Conservation (phyloP, 2,113 vertebrate genomes). For the Ochotona princeps region DNA sequence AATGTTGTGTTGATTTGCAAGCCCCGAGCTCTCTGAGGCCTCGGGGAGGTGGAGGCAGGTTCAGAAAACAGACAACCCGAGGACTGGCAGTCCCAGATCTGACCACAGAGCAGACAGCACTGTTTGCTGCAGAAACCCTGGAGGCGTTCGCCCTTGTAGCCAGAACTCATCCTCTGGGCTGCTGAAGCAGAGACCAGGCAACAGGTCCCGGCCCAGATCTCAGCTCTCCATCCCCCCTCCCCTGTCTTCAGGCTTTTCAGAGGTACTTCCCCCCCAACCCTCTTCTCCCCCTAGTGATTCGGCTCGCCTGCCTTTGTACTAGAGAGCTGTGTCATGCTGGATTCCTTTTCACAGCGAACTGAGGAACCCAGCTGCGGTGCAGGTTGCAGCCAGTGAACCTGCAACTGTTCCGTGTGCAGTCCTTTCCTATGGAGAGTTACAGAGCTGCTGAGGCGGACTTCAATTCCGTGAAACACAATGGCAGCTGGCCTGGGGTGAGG, state of each 20-base stretch:
- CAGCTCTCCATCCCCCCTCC: background rate
- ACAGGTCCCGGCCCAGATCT: background rate
- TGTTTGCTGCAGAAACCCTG: constrained; percentile 34
- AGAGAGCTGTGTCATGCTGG: constrained; percentile 33
- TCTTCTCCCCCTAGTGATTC: background rate
- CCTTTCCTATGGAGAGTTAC: accelerated
- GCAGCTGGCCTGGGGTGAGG: too few species aligned
- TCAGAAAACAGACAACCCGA: constrained; percentile 72
- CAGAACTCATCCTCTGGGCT: background rate
- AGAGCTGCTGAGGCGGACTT: background rate
- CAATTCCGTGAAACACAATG: background rate
- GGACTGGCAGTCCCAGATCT: constrained; percentile 26
- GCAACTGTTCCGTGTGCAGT: background rate
- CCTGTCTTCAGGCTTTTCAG: background rate
- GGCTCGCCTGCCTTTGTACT: constrained; percentile 24
- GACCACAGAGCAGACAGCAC: constrained; percentile 11
- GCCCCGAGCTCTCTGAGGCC: constrained; percentile 65
- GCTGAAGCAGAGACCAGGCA: background rate
- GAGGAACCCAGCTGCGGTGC: background rate
- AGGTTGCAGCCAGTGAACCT: background rate
- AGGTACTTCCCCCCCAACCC: background rate
- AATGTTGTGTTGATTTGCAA: constrained; percentile 78
- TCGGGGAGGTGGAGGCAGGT: constrained; percentile 58
- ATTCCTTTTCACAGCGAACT: constrained; percentile 48
- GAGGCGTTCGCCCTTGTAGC: background rate